Evolutionary conservation across 2,888 invertebrate species (phyloP).

Genomic region (Machimus atricapillus): DNA sequence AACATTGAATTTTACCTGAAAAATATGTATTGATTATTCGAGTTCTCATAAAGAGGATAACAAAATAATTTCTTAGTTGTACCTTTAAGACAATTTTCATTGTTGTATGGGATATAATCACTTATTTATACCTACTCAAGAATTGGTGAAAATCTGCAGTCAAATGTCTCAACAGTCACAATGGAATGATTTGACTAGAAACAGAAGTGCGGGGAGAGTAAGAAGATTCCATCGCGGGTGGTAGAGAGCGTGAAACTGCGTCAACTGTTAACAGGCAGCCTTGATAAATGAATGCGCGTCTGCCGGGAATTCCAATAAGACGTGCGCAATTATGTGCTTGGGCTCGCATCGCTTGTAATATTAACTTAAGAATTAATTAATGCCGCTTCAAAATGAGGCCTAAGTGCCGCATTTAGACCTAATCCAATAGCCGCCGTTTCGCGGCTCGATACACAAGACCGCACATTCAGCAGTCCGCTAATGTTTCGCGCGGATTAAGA

Average conservation of each 20-base stretch:
- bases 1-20: too few relatives aligned
- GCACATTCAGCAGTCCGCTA: not conserved
- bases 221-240: not conserved
- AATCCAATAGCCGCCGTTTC: not conserved
- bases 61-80: too few relatives aligned
- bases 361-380: not conserved
- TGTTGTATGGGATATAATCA: too few relatives aligned
- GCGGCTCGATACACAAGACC: not conserved
- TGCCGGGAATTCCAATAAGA: not conserved
- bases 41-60: too few relatives aligned
- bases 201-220: not conserved
- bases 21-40: too few relatives aligned
- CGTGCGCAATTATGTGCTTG: not conserved
- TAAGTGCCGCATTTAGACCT: conserved; percentile 3
- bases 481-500: not conserved
- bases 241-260: not conserved
- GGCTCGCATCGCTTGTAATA: not conserved
- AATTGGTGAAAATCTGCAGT: too few relatives aligned
- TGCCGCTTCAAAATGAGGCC: not conserved
- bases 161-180: too few relatives aligned
- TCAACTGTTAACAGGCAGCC: not conserved
- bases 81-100: too few relatives aligned
- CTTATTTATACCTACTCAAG: too few relatives aligned
- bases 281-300: not conserved
- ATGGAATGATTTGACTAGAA: not conserved